Evolutionary conservation across 2,113 vertebrate genomes (phyloP), one percentile per base, ranked within the genome.

Genomic region (Brachyistius frenatus): DNA sequence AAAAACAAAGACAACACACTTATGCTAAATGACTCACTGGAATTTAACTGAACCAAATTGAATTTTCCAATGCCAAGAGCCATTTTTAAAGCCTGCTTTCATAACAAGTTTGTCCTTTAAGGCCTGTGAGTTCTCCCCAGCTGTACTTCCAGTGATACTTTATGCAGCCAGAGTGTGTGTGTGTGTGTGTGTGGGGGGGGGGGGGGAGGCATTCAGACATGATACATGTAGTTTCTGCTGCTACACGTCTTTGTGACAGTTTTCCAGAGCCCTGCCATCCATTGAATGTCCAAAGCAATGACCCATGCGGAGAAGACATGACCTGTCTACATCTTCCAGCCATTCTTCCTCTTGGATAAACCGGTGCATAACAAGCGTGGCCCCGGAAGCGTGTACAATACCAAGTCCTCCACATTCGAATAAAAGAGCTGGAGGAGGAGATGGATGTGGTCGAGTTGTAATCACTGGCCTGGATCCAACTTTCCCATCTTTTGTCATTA

Each of bases 321-420:
- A 81, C 76, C 71, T 49, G 67, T 23, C 81, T 80, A 86, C 91
- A 88, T 85, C 88, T 88, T 72, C 78, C 66, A 81, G 91, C 86
- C 52, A 84, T 83, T 87, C 80, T 91, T 90, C 89, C 85, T 87
- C 84, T 91, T 87, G 86, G 88, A 91, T 91, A 83, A 90, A 90
- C 83, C 47, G 47, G 44, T 73, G 83, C 76, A 82, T 66, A 61
- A 66, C 86, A 80, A 93, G 85, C 70, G 50, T 63, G 62, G 76
- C 71, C 89, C 78, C 5, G 23, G 32, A 68, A 86, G 84, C 85
- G 64, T 75, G 62, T 79, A 60, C 81, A 81, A 86, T 67, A 73
- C 64, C 54, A 73, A 81, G 73, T 76, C 61, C n/a, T 73, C 10
- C 64, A 78, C 50, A 71, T 85, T 63, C 56, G 85, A 89, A 90